These are phyloP conservation scores for Cephalopterus ornatus DNA, from an alignment of 2,113 vertebrate genomes.

Conservation along the genomic window DNA sequence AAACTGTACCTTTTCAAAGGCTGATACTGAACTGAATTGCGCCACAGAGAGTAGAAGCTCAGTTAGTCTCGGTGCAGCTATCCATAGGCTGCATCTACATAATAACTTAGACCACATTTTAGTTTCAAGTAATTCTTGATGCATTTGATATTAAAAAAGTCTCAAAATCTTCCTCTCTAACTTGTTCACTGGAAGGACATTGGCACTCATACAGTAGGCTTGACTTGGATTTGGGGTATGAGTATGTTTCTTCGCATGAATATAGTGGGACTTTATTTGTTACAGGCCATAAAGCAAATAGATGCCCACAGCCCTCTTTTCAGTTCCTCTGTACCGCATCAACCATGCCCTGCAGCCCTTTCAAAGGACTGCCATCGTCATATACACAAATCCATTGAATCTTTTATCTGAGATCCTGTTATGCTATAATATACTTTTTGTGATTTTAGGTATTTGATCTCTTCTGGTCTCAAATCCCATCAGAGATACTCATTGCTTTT, in stretches of 20 bases:
- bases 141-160: background rate
- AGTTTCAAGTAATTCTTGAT: background rate
- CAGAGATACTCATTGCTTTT: background rate
- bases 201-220: background rate
- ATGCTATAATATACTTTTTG: background rate
- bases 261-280: background rate
- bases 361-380: background rate
- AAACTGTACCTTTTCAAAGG: background rate
- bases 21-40: background rate
- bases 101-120: background rate
- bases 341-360: accelerated
- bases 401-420: background rate
- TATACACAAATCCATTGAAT: background rate
- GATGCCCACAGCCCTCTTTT: background rate
- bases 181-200: background rate
- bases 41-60: background rate
- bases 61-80: background rate
- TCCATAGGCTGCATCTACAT: background rate
- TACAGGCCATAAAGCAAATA: background rate
- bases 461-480: background rate
- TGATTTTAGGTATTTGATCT: background rate
- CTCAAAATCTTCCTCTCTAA: background rate
- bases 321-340: background rate
- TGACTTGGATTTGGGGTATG: background rate
- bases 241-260: background rate